Conservation (phyloP, 1,140 invertebrate genomes). For the Babylonia areolata region DNA sequence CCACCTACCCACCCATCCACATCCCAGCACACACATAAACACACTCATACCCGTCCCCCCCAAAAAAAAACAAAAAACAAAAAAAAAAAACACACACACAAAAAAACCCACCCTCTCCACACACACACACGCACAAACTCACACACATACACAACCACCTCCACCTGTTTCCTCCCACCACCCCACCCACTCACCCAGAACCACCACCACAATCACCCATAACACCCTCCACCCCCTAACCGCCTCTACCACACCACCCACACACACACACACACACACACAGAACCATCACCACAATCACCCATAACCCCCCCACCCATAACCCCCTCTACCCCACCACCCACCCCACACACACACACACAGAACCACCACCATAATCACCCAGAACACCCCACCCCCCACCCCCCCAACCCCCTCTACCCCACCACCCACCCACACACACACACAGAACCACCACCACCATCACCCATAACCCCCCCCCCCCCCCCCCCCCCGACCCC, state of each 20-base stretch:
- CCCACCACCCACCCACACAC: too few relatives aligned
- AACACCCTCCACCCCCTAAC: too few relatives aligned
- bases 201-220: too few relatives aligned
- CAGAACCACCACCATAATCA: neutral
- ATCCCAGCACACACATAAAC: neutral
- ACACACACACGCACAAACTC: neutral
- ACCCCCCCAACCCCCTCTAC: too few relatives aligned
- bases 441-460: too few relatives aligned
- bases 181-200: too few relatives aligned
- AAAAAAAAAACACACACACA: neutral
- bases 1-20: neutral
- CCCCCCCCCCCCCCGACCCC: neutral
- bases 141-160: too few relatives aligned
- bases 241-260: neutral
- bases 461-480: too few relatives aligned
- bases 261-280: conserved; percentile 9
- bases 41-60: neutral
- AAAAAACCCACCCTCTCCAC: neutral
- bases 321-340: too few relatives aligned
- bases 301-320: too few relatives aligned
- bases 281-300: neutral
- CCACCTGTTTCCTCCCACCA: too few relatives aligned
- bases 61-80: neutral
- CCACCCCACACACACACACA: conserved; percentile 11
- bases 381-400: too few relatives aligned